Evolutionary conservation across 1,140 invertebrate genomes (phyloP), one percentile per base, ranked within the genome.

Genomic region (Tenebrio molitor): DNA sequence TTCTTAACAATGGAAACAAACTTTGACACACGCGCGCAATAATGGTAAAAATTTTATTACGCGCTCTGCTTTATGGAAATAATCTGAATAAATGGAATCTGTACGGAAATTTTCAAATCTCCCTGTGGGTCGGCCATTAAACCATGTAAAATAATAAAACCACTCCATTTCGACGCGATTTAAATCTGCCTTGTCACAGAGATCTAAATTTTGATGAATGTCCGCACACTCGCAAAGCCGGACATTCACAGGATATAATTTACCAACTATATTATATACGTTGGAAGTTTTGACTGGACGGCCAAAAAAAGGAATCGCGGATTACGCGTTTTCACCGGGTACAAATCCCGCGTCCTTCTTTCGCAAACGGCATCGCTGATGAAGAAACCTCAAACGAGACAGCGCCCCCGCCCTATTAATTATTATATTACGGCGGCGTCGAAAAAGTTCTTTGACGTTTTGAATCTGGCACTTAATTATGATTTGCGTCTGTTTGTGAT

Each of bases 401-500:
- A 58, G 15, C 44, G 19, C 19, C 23, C 44, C 23, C 44, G 5
- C 2, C 50, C n/a, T 6, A 10, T 12, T 58, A 58, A 58, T 58
- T 58, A 58, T 39, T 39, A 7, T 39, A 39, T 39, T 39, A 39
- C 12, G 23, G 15, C 21, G n/a, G 50, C 29, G 50, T 58, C 29
- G 29, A 29, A 29, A 15, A 58, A 25, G 50, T 58, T 58, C 50
- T 15, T 50, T 50, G 6, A 6, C 44, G 17, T 50, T 50, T 50
- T 50, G 44, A 58, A 25, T 58, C 29, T 25, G 12, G 50, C 29
- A 29, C 50, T 33, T 58, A 58, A 58, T 58, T 58, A 58, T 58
- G 23, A 58, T 58, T 58, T 58, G 5, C 23, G 50, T 58, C 50
- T 58, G 50, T 58, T 58, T 58, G 50, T 58, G 50, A 58, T 58